Evolutionary conservation across 2,113 vertebrate species (phyloP).

Genomic region (Hippocampus zosterae): DNA sequence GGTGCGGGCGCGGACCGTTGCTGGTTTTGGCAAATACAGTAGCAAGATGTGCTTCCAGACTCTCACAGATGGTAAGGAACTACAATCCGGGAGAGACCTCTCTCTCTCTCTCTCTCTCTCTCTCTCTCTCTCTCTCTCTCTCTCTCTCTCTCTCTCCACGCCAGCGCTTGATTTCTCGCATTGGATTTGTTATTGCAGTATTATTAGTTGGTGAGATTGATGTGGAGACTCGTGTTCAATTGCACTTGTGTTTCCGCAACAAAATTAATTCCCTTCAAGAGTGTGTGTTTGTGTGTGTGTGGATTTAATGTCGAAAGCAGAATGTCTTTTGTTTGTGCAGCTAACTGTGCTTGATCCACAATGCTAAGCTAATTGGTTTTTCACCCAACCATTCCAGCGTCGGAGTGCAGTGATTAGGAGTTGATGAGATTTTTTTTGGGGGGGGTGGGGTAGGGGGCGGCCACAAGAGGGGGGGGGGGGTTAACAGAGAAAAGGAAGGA

Average conservation of each 20-base stretch:
- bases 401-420: constrained; percentile 66
- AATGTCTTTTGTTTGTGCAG: constrained; percentile 64
- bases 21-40: constrained; percentile 97
- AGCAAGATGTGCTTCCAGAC: constrained; percentile 99
- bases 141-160: no score
- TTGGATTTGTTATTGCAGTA: constrained; percentile 42
- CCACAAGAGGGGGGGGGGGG: constrained; percentile 2
- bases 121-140: constrained; percentile 10
- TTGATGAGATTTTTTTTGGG: constrained; percentile 52
- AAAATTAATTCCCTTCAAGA: constrained; percentile 49
- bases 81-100: constrained; percentile 41
- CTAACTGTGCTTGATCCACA: constrained; percentile 64
- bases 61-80: constrained; percentile 88
- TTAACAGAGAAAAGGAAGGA: background rate
- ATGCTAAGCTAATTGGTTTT: constrained; percentile 68
- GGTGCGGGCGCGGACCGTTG: constrained; percentile 93
- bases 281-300: constrained; percentile 30
- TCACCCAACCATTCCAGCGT: constrained; percentile 62
- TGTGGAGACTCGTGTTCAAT: constrained; percentile 41
- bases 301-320: constrained; percentile 24
- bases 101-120: background rate
- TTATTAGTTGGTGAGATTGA: constrained; percentile 38
- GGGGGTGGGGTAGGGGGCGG: constrained; percentile 1
- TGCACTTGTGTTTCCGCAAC: constrained; percentile 41
- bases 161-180: constrained; percentile 19